phyloP scores from a whole-genome alignment of 2,113 vertebrate species.

The Ictalurus furcatus region DNA sequence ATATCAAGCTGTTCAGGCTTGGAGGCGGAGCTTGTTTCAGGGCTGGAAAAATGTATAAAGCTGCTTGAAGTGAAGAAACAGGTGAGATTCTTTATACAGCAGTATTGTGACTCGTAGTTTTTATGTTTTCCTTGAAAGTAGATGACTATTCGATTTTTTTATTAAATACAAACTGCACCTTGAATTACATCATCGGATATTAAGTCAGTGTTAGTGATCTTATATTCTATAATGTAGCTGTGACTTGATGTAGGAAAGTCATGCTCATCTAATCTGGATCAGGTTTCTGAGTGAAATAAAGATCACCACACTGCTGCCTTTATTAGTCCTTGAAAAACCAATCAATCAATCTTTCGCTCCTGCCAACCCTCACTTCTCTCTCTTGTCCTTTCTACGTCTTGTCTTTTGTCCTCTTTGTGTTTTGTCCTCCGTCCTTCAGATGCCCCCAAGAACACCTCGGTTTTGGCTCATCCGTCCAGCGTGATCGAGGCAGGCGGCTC shows the following conservation, averaged over 20 bases:
- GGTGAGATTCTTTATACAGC: not conserved
- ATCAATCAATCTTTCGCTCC: conserved; percentile 32
- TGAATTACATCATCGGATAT: not conserved
- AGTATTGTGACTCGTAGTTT: not conserved
- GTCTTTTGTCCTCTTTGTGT: conserved; percentile 8
- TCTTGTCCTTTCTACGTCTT: not conserved
- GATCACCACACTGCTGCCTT: conserved; percentile 31
- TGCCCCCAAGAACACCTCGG: conserved; percentile 75
- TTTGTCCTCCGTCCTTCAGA: conserved; percentile 57
- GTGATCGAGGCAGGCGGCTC: conserved; percentile 75
- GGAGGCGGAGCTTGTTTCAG: not conserved
- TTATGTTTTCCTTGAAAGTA: not conserved
- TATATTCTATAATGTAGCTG: not conserved
- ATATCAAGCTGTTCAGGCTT: not conserved
- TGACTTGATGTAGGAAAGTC: conserved; percentile 14
- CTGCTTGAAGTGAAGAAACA: not conserved
- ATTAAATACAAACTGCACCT: not conserved
- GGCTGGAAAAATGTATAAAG: not conserved
- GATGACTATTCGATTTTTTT: not conserved
- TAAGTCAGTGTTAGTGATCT: not conserved
- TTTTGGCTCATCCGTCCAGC: conserved; percentile 72
- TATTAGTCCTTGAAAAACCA: conserved; percentile 39
- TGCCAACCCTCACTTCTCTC: not conserved
- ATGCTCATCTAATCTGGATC: conserved; percentile 25
- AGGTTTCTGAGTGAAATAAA: conserved; percentile 35